A percentile compares a stretch with the other conserved stretches of the same genome.
Evolutionary conservation across 2,888 invertebrate genomes (phyloP).

Genomic region (Drosophila parthenogenetica): DNA sequence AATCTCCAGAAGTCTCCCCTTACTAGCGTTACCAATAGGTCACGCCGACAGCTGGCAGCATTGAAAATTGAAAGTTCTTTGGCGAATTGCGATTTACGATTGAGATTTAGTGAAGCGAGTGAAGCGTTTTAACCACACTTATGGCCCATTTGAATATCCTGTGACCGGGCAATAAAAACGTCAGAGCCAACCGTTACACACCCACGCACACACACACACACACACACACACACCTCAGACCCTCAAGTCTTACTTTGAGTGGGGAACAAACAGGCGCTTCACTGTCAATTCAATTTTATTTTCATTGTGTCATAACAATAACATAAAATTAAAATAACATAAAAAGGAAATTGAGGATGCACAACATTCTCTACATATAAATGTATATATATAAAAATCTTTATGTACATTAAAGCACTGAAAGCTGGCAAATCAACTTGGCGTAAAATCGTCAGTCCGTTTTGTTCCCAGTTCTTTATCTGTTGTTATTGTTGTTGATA

Average conservation of each 20-base stretch:
- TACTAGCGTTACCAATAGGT: slow-evolving; percentile 45
- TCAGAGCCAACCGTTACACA: slow-evolving; percentile 79
- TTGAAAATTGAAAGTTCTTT: slow-evolving; percentile 77
- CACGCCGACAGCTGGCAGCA: slow-evolving; percentile 79
- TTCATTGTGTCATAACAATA: slow-evolving; percentile 86
- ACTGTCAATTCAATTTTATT: slow-evolving; percentile 85
- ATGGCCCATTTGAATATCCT: slow-evolving; percentile 81
- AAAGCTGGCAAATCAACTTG: slow-evolving; percentile 79
- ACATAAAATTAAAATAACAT: slow-evolving; percentile 86
- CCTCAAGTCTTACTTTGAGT: slow-evolving; percentile 49
- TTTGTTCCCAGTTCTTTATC: slow-evolving; percentile 27
- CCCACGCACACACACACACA: slow-evolving; percentile 9
- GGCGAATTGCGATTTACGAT: slow-evolving; percentile 39
- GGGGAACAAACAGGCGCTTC: slow-evolving; percentile 68
- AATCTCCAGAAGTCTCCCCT: neutral
- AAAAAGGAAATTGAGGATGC: slow-evolving; percentile 85
- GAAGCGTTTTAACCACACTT: slow-evolving; percentile 79
- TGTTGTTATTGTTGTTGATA: slow-evolving; percentile 32
- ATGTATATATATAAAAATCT: neutral
- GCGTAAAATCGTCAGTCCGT: slow-evolving; percentile 79
- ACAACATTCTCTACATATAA: slow-evolving; percentile 16
- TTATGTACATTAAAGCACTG: neutral
- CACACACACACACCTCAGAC: neutral
- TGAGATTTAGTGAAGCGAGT: slow-evolving; percentile 76
- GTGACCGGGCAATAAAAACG: slow-evolving; percentile 83